Conservation (phyloP, 64 coral and sea anemone genomes). For the Anthopleura sola region DNA sequence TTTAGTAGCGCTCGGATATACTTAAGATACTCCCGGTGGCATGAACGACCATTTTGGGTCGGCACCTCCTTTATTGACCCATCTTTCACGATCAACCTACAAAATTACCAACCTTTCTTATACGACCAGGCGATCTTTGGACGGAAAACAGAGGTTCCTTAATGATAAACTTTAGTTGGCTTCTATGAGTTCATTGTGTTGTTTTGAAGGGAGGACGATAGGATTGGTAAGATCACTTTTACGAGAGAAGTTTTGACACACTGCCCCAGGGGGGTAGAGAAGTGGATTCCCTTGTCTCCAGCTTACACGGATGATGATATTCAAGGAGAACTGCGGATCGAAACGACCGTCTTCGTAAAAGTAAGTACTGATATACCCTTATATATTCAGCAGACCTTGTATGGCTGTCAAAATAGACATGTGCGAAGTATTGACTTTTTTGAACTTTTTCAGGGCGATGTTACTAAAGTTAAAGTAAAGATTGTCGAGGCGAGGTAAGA, state of each 20-base stretch:
- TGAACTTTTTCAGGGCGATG: not conserved
- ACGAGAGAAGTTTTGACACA: conserved; percentile 57
- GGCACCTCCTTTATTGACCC: too few relatives aligned
- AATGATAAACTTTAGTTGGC: not conserved
- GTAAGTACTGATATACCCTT: not conserved
- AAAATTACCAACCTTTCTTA: too few relatives aligned
- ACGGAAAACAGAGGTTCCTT: not conserved
- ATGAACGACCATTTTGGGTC: too few relatives aligned
- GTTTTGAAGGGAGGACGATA: conserved; percentile 61
- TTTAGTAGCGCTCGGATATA: too few relatives aligned
- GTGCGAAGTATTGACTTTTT: not conserved
- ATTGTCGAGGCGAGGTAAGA: conserved; percentile 7
- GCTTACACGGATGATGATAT: conserved; percentile 63
- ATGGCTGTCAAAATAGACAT: too few relatives aligned
- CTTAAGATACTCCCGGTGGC: too few relatives aligned
- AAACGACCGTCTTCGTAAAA: conserved; percentile 60
- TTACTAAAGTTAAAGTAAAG: conserved; percentile 9
- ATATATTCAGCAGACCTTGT: too few relatives aligned
- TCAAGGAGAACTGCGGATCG: conserved; percentile 59
- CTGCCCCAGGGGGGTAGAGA: conserved; percentile 59
- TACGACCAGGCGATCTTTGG: too few relatives aligned
- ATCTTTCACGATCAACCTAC: too few relatives aligned
- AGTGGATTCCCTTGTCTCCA: conserved; percentile 77
- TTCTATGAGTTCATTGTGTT: not conserved
- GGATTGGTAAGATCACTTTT: conserved; percentile 86